phyloP scores from a whole-genome alignment of 92 coral and sea anemone species.

The Epizoanthus fatuus region DNA sequence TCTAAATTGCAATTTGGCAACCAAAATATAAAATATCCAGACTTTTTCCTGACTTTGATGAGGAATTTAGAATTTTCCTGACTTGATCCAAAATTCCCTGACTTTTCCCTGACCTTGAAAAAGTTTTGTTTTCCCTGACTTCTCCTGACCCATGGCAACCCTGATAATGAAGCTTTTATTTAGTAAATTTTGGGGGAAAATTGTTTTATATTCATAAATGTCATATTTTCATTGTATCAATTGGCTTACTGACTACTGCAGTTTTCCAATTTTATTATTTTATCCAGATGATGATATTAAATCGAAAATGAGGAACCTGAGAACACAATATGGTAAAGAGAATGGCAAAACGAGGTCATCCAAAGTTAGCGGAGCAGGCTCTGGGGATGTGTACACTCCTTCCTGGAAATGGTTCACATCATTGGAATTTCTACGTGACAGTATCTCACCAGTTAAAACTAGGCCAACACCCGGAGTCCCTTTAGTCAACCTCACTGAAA shows the following conservation, averaged over 20 bases:
- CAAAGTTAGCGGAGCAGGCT: slow-evolving; percentile 56
- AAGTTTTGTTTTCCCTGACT: no score
- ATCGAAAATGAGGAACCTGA: slow-evolving; percentile 76
- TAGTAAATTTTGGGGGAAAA: no score
- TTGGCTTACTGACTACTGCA: background rate
- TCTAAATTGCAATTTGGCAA: no score
- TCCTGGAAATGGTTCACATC: slow-evolving; percentile 62
- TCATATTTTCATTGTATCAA: background rate
- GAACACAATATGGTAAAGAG: slow-evolving; percentile 84
- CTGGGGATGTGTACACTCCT: slow-evolving; percentile 56
- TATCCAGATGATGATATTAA: slow-evolving; percentile 75
- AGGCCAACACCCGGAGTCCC: slow-evolving; percentile 68
- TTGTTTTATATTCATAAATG: no score
- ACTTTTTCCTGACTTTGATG: no score
- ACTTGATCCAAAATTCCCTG: no score
- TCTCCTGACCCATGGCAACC: no score
- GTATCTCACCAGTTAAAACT: slow-evolving; percentile 63
- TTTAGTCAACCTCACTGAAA: background rate
- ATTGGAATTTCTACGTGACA: slow-evolving; percentile 53
- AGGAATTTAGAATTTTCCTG: no score
- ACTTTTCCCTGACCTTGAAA: no score
- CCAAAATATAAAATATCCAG: no score
- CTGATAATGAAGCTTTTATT: no score
- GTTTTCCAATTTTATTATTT: slow-evolving; percentile 25
- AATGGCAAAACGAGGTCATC: slow-evolving; percentile 70